Conservation (phyloP, 2,113 vertebrate genomes). For the Muntiacus reevesi region DNA sequence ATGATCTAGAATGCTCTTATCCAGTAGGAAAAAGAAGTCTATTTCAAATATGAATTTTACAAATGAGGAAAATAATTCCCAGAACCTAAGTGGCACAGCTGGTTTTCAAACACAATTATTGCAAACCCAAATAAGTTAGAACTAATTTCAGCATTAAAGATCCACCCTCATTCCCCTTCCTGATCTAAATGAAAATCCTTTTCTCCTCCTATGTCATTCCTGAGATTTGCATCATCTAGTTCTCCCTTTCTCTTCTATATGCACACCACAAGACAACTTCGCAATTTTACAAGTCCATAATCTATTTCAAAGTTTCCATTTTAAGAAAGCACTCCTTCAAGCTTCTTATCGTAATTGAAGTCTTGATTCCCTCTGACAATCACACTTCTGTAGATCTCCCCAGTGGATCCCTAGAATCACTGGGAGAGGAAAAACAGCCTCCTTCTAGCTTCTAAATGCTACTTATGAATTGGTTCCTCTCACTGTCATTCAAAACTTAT, state of each 20-base stretch:
- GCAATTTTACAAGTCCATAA: neutral
- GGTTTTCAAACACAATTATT: neutral
- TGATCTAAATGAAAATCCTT: neutral
- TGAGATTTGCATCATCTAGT: neutral
- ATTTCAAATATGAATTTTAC: neutral
- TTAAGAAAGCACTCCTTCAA: neutral
- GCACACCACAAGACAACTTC: neutral
- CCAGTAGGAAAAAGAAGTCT: neutral
- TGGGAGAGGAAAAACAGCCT: neutral
- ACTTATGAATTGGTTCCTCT: neutral
- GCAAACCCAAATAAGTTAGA: neutral
- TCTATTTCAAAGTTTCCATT: neutral
- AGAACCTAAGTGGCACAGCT: neutral
- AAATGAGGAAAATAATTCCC: neutral
- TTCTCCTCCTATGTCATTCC: neutral
- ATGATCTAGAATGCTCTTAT: neutral
- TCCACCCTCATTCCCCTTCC: neutral
- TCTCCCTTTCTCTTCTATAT: neutral
- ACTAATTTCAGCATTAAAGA: neutral
- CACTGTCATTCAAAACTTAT: neutral
- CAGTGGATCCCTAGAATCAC: neutral
- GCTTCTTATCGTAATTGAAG: neutral
- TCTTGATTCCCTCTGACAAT: neutral
- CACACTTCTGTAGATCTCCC: neutral
- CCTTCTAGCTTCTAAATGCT: neutral